Evolutionary conservation across 1,140 invertebrate genomes (phyloP).

Genomic region (Heliconius nattereri): DNA sequence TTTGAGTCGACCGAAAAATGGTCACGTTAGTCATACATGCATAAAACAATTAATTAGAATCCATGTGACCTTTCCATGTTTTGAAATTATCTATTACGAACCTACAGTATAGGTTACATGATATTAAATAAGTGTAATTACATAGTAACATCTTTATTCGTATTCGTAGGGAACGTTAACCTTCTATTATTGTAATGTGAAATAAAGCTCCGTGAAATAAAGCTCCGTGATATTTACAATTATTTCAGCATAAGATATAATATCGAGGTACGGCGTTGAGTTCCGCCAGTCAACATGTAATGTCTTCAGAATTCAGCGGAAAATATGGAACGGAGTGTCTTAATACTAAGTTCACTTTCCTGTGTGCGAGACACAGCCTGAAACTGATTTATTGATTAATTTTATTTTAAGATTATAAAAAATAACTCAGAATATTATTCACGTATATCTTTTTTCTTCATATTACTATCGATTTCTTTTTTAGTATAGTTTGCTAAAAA

Average conservation of each 20-base stretch:
- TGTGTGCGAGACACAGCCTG: background rate
- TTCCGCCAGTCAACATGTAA: too few species aligned
- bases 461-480: too few species aligned
- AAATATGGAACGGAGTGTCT: too few species aligned
- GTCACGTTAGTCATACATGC: slow-evolving; percentile 12
- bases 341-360: too few species aligned
- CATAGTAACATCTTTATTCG: background rate
- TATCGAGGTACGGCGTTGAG: too few species aligned
- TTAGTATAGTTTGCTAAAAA: background rate
- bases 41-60: slow-evolving; percentile 25
- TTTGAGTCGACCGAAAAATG: too few species aligned
- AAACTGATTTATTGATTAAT: background rate
- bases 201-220: slow-evolving; percentile 8
- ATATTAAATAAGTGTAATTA: slow-evolving; percentile 15
- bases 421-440: background rate
- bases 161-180: background rate
- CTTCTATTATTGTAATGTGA: slow-evolving; percentile 10
- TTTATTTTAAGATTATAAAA: background rate
- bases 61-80: slow-evolving; percentile 21
- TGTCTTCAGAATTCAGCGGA: too few species aligned
- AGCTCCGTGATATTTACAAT: background rate
- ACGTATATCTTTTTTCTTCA: background rate
- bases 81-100: slow-evolving; percentile 23
- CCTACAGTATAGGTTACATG: slow-evolving; percentile 11
- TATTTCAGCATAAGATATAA: background rate